Evolutionary conservation across 2,888 invertebrate genomes (phyloP), one percentile per base, ranked within the genome.

Genomic region (Tinea trinotella): DNA sequence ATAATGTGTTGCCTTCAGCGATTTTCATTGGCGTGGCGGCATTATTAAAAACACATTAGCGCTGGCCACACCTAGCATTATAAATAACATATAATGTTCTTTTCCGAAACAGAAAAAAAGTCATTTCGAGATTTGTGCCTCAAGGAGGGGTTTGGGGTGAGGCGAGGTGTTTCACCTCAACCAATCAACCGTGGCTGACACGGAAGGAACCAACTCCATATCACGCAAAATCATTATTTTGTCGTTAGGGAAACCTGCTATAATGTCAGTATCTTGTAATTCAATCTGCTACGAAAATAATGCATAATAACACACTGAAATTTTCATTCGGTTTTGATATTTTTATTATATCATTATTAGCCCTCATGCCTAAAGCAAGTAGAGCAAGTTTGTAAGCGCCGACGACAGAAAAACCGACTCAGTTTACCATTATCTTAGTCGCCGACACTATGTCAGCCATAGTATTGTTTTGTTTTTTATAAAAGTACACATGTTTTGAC

Each of bases 21-120:
- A 40, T 30, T 54, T 68, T 71, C 74, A 79, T 78, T 80, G 81
- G 81, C 65, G 64, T 66, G 55, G 35, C 40, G 70, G 76, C 76
- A 83, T 85, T 83, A 85, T 85, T 85, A 84, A 84, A 85, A 83
- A 80, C 69, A 64, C 84, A 83, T 85, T 85, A 84, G 78, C 63
- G 70, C 58, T 61, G 66, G 70, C 78, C 81, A 80, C 81, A 80
- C 81, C 80, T 83, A 78, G 74, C 58, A 60, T 55, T 65, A 71
- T 70, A 75, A 73, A 70, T 74, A 72, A 69, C 68, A 64, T 66
- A 35, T 53, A 40, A 53, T 68, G 64, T 70, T 75, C 73, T 71
- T 73, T n/a, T 71, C 67, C 70, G 74, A 74, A 77, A 78, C 70
- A 72, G 70, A 80, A 78, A 77, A 48, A 77, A 74, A 71, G 76